These are phyloP conservation scores for Sclerodermus sp. DNA, from an alignment of 2,888 invertebrate species.

Conservation along the genomic window DNA sequence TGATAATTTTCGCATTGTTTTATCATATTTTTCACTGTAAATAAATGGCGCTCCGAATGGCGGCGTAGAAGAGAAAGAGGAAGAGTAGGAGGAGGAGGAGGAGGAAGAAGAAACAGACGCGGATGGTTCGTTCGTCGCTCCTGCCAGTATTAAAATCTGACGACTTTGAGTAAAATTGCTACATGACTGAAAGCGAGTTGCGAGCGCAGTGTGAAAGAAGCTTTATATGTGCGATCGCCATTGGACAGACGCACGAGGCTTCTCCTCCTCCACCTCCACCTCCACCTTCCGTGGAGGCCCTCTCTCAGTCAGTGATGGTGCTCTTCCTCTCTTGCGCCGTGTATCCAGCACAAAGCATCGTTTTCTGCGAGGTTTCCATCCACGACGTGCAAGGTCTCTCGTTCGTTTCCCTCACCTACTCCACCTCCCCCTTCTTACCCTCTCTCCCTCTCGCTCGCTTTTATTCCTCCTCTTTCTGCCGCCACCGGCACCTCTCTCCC, in stretches of 20 bases:
- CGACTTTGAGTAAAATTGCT: too few species aligned
- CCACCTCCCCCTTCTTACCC: conserved; percentile 13
- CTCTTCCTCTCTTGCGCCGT: conserved; percentile 29
- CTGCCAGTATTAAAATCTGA: background rate
- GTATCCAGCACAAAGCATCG: conserved; percentile 33
- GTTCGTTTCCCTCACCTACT: conserved; percentile 4
- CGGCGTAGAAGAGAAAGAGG: background rate
- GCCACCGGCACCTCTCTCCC: conserved; percentile 20
- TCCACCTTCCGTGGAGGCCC: conserved; percentile 9
- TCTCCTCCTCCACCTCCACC: conserved; percentile 4
- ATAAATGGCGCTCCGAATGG: too few species aligned
- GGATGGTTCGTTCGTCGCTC: conserved; percentile 4
- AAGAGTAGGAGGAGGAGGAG: too few species aligned
- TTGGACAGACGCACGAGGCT: conserved; percentile 22
- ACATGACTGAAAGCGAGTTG: background rate
- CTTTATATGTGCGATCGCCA: conserved; percentile 27
- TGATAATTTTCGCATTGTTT: too few species aligned
- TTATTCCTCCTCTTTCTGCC: conserved; percentile 13
- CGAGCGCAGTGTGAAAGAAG: conserved; percentile 16
- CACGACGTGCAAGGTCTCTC: conserved; percentile 7
- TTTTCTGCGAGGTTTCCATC: conserved; percentile 25
- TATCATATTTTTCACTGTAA: too few species aligned
- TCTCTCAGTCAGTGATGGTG: conserved; percentile 13
- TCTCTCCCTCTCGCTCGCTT: conserved; percentile 4
- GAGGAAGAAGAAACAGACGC: too few species aligned